Base-by-base conservation (phyloP, 2,113 vertebrate genomes). In the Odocoileus hemionus region DNA sequence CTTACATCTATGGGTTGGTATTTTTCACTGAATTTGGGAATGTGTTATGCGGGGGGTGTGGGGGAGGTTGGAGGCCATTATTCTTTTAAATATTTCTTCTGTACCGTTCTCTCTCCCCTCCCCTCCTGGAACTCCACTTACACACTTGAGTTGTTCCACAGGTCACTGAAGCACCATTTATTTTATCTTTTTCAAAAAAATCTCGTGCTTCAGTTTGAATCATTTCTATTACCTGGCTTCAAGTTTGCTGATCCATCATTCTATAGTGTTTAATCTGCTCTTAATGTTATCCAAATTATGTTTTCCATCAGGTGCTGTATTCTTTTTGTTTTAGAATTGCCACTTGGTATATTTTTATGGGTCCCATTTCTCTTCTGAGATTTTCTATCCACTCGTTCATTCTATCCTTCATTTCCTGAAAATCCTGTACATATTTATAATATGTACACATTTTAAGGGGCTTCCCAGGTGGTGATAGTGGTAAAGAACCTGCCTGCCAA, bases 331-430 rank as follows among this genome's bases (percentile, higher is more conserved):
- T n/a, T 39, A 64, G 67, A 91, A 89, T 92, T 60, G 89, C 82
- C 45, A 80, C 50, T 87, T 58, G 12, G 15, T 92, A 78, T 74
- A 52, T 92, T 54, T 96, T 88, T 89, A 78, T 70, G 57, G 5
- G 64, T 67, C 45, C 30, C 1, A 1, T 91, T 60, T 97, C 47
- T 91, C 64, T 88, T 85, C 82, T 89, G 78, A 78, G n/a, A 79
- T 83, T 95, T 14, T 19, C 25, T 90, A 79, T 60, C 55, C 39
- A 58, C 55, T 50, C 60, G 3, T 90, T 94, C 16, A 67, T 92
- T 79, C 82, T 95, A 1, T n/a, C 3, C 47, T 92, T 97, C 82
- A 67, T 60, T 67, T 97, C 43, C 83, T 88, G 47, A 97, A 92
- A 93, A 55, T 76, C 52, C 52, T 84, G 9, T 87, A 6, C 50